phyloP scores from a whole-genome alignment of 2,888 invertebrate genomes.

The Torymus tubicola region DNA sequence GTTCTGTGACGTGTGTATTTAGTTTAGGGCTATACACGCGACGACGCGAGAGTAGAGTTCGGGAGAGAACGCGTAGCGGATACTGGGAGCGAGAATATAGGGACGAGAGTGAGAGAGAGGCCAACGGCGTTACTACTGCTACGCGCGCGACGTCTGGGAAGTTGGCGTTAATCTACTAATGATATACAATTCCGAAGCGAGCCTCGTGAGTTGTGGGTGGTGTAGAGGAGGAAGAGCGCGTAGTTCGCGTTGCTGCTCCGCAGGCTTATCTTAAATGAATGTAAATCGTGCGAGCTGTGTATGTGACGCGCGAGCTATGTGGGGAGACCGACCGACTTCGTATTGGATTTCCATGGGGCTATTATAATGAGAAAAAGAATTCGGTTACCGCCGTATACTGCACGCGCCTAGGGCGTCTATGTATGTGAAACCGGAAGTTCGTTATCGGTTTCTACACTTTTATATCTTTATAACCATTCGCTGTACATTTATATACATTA shows the following conservation, averaged over 20 bases:
- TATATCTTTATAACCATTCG: too few relatives aligned
- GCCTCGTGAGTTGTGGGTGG: neutral
- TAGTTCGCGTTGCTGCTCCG: slow-evolving; percentile 5
- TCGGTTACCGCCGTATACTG: too few relatives aligned
- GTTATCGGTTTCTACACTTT: too few relatives aligned
- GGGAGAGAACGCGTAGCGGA: neutral
- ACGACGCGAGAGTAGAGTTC: neutral
- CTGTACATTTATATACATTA: too few relatives aligned
- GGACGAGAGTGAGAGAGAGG: neutral
- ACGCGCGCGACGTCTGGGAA: slow-evolving; percentile 37
- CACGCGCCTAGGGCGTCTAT: too few relatives aligned
- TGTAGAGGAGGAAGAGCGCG: too few relatives aligned
- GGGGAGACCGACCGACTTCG: too few relatives aligned
- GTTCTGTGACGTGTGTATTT: neutral
- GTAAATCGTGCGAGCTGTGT: slow-evolving; percentile 22
- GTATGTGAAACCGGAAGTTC: too few relatives aligned
- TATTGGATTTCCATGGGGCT: too few relatives aligned
- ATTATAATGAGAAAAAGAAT: too few relatives aligned
- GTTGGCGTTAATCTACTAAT: slow-evolving; percentile 54
- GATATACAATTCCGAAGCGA: slow-evolving; percentile 46
- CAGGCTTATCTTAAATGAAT: slow-evolving; percentile 39
- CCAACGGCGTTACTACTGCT: too few relatives aligned
- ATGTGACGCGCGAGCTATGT: too few relatives aligned
- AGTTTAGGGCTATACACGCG: neutral
- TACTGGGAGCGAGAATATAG: slow-evolving; percentile 9